These are phyloP conservation scores for Andrena marginata DNA, from an alignment of 2,888 invertebrate genomes.

Conservation along the genomic window DNA sequence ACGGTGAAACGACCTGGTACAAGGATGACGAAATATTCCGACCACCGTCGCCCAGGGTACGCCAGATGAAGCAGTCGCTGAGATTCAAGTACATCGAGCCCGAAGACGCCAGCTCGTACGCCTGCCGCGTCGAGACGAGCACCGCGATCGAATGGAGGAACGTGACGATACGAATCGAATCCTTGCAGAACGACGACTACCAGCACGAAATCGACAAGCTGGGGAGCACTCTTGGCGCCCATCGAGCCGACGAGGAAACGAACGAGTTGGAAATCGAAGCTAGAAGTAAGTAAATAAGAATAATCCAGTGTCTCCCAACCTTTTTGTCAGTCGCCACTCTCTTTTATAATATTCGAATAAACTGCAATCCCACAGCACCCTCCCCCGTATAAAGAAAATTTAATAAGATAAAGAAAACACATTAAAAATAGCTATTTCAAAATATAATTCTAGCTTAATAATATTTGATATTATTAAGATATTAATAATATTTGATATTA, in stretches of 20 bases:
- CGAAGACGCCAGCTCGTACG: conserved; percentile 80
- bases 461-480: too few species aligned
- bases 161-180: conserved; percentile 76
- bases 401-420: too few species aligned
- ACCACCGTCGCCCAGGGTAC: conserved; percentile 69
- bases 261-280: conserved; percentile 80
- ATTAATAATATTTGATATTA: too few species aligned
- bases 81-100: conserved; percentile 74
- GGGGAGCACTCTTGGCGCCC: conserved; percentile 71
- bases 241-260: conserved; percentile 80
- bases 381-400: too few species aligned
- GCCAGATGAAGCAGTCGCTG: conserved; percentile 75
- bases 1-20: conserved; percentile 78
- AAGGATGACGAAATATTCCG: conserved; percentile 74
- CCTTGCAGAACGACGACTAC: conserved; percentile 76
- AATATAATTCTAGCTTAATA: too few species aligned
- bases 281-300: conserved; percentile 73
- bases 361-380: too few species aligned
- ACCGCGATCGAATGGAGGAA: conserved; percentile 77
- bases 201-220: conserved; percentile 74
- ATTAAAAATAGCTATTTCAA: too few species aligned
- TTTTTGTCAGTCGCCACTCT: too few species aligned
- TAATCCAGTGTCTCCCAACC: too few species aligned
- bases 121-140: conserved; percentile 72
- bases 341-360: too few species aligned